These are phyloP conservation scores for Sardinella longiceps DNA, from an alignment of 2,797 vertebrate species.

Conservation along the genomic window DNA sequence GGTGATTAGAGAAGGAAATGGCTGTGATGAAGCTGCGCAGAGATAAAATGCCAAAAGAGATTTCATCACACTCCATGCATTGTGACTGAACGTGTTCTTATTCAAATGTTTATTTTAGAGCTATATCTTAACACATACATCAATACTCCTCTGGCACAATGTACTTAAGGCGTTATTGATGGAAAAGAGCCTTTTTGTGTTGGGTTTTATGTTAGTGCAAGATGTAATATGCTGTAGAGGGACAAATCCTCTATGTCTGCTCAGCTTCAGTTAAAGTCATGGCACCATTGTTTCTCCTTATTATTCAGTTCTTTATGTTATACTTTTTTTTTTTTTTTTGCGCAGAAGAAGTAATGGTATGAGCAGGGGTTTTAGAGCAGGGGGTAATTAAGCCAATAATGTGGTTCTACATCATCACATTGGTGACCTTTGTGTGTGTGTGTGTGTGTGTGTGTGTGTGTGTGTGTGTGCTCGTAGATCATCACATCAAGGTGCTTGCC, in stretches of 20 bases:
- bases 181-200: background rate
- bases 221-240: background rate
- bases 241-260: background rate
- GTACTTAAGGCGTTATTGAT: background rate
- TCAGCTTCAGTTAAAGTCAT: background rate
- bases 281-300: background rate
- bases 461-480: too few relatives aligned
- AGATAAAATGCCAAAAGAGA: background rate
- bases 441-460: too few relatives aligned
- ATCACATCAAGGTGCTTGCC: background rate
- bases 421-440: background rate
- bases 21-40: background rate
- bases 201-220: background rate
- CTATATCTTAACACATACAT: background rate
- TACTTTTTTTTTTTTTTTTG: background rate
- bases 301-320: background rate
- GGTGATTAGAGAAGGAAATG: background rate
- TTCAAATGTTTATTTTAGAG: slow-evolving; percentile 7
- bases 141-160: background rate
- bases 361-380: background rate
- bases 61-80: background rate
- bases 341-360: too few relatives aligned
- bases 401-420: background rate
- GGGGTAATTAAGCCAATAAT: background rate
- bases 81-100: background rate